Evolutionary conservation across 2,797 vertebrate genomes (phyloP).

Genomic region (Atherinosoma microstoma): DNA sequence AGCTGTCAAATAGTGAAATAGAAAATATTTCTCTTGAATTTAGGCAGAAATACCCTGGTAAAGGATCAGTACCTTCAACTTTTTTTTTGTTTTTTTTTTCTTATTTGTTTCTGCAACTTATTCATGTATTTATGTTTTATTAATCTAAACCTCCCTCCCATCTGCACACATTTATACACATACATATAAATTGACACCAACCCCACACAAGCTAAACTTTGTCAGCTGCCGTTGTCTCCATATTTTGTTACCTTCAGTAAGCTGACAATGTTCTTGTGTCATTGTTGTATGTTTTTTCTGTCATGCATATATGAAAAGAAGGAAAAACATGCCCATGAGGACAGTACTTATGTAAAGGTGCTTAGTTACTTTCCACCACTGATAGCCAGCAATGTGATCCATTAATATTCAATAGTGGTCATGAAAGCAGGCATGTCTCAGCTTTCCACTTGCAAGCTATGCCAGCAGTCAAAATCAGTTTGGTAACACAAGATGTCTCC

Average conservation of each 20-base stretch:
- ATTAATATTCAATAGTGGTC: neutral
- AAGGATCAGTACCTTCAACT: neutral
- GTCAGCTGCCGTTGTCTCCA: neutral
- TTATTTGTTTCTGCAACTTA: no score
- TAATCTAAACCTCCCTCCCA: no score
- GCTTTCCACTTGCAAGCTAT: neutral
- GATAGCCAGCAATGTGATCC: neutral
- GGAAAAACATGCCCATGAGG: neutral
- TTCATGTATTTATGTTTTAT: no score
- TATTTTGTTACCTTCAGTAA: neutral
- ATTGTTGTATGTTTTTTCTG: neutral
- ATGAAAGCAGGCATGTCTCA: neutral
- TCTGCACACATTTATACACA: no score
- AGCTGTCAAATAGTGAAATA: neutral
- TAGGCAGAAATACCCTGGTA: neutral
- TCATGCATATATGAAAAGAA: neutral
- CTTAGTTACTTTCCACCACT: neutral
- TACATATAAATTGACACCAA: no score
- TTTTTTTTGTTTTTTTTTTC: no score
- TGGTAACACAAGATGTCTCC: neutral
- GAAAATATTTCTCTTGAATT: neutral
- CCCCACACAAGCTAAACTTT: neutral
- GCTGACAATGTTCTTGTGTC: neutral
- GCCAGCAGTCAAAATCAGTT: neutral
- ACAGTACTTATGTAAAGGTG: neutral